These are phyloP conservation scores for Panonychus citri DNA, from an alignment of 1,140 invertebrate species.

Conservation along the genomic window DNA sequence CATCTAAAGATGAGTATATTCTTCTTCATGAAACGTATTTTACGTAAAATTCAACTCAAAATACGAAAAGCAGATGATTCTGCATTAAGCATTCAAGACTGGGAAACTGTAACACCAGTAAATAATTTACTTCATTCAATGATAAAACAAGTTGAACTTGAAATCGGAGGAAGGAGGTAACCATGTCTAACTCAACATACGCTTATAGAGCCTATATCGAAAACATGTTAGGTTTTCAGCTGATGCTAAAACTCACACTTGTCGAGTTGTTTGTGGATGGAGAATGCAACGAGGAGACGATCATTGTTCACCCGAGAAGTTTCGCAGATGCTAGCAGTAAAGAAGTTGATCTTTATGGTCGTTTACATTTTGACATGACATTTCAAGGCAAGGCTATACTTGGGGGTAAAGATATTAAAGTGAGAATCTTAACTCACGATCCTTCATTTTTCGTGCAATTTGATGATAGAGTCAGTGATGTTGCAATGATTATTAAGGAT, in stretches of 20 bases:
- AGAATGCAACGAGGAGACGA: constrained; percentile 7
- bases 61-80: constrained; percentile 13
- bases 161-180: constrained; percentile 25
- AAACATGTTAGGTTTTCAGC: constrained; percentile 21
- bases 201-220: constrained; percentile 25
- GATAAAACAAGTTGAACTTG: constrained; percentile 23
- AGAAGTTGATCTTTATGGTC: neutral
- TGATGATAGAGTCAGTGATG: constrained; percentile 16
- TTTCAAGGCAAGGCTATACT: neutral
- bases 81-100: constrained; percentile 5
- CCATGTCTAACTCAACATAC: constrained; percentile 23
- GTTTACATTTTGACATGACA: neutral
- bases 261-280: neutral
- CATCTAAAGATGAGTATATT: constrained; percentile 20
- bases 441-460: constrained; percentile 14
- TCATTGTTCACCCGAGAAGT: neutral
- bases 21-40: constrained; percentile 21
- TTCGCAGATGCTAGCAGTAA: neutral
- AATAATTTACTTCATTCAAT: constrained; percentile 25
- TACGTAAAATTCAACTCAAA: constrained; percentile 18
- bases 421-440: neutral
- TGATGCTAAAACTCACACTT: constrained; percentile 20
- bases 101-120: constrained; percentile 12
- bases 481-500: constrained; percentile 9
- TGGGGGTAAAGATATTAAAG: neutral